Evolutionary conservation across 2,113 vertebrate species (phyloP).

Genomic region (Recurvirostra avosetta): DNA sequence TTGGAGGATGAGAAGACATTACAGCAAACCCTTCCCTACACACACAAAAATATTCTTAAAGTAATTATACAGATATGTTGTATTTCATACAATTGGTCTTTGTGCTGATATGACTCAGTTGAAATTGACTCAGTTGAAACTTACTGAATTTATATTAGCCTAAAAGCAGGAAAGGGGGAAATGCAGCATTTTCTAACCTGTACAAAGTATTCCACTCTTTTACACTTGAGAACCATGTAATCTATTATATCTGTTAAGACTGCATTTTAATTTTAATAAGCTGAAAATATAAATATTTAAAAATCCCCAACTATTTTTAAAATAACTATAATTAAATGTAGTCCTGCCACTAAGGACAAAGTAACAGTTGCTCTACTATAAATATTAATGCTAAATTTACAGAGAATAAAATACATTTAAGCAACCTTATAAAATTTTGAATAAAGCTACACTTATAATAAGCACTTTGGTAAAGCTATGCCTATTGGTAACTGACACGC

Average conservation of each 20-base stretch:
- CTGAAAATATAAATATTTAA: neutral
- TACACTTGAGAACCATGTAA: neutral
- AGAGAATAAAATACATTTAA: slow-evolving; percentile 28
- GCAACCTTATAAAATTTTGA: slow-evolving; percentile 30
- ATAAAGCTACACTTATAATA: neutral
- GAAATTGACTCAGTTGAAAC: neutral
- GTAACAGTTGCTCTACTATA: slow-evolving; percentile 23
- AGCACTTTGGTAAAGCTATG: neutral
- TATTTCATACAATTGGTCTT: neutral
- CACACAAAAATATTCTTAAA: neutral
- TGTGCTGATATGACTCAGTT: neutral
- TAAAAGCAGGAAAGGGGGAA: neutral
- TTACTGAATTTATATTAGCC: neutral
- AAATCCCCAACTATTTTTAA: neutral
- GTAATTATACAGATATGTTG: neutral
- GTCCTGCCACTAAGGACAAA: slow-evolving; percentile 9
- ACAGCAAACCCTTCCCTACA: neutral
- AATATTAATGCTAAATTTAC: slow-evolving; percentile 54
- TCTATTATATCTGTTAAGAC: neutral
- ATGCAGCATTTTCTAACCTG: neutral
- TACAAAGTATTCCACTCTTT: neutral
- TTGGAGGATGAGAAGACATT: neutral
- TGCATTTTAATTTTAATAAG: slow-evolving; percentile 8
- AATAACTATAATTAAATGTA: neutral
- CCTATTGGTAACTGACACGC: neutral